Evolutionary conservation across 2,888 invertebrate species (phyloP), one percentile per base, ranked within the genome.

Genomic region (Drosophila pegasa): DNA sequence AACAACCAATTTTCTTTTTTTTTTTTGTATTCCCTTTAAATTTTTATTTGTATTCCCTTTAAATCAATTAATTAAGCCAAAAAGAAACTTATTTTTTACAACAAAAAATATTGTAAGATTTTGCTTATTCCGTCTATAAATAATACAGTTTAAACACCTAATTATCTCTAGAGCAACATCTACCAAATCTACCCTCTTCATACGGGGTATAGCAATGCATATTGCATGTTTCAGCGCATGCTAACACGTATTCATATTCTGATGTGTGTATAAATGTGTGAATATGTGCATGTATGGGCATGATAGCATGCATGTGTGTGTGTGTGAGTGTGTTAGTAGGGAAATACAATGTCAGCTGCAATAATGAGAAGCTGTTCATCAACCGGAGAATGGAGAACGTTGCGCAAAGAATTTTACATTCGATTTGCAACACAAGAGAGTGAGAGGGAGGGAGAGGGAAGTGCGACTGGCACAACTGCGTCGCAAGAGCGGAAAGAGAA

Each of bases 321-420:
- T 43, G 22, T 41, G 55, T 8, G 25, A 38, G 29, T 61, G 37
- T 59, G 45, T 40, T 54, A 22, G 38, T 61, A 37, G 59, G 55
- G 41, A 71, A 67, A 58, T 58, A 67, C 59, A 67, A 78, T 71
- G 85, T 70, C 80, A 76, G 77, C 62, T 63, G 52, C 54, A 77
- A 73, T 80, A 71, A 75, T 75, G 74, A 76, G 71, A 69, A 69
- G 73, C 68, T 76, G 76, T 68, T 69, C 64, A 74, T 71, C 79
- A 70, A 71, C 59, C 48, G 31, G 52, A 59, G 55, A 41, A 31
- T 22, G 45, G 33, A 60, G 56, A 58, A 47, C 29, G 56, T 48
- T 54, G 22, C 55, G 41, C 22, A 43, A 57, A 60, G 59, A 68
- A 60, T 47, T 65, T 58, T 45, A 58, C 60, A 67, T 43, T 29